Conservation (phyloP, 1,140 invertebrate genomes). For the Heliconius congener region DNA sequence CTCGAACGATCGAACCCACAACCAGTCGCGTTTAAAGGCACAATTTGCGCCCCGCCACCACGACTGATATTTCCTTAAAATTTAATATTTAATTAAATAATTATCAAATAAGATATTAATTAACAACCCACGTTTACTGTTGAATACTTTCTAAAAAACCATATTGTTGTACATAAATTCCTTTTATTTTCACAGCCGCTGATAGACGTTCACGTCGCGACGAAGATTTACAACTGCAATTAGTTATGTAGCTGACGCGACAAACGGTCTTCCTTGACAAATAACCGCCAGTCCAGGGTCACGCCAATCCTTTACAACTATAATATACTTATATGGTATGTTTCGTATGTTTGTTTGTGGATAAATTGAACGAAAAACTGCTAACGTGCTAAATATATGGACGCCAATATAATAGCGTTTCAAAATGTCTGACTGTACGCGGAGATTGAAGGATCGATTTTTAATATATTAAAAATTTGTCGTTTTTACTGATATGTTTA, state of each 20-base stretch:
- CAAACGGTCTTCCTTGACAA: slow-evolving; percentile 69
- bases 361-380: not conserved
- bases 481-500: no score
- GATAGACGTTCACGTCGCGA: slow-evolving; percentile 48
- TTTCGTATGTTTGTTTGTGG: not conserved
- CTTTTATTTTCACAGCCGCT: slow-evolving; percentile 25
- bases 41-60: no score
- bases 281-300: slow-evolving; percentile 53
- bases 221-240: slow-evolving; percentile 73
- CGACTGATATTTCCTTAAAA: no score
- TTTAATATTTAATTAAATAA: no score
- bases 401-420: not conserved
- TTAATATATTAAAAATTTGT: no score
- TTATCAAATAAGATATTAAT: not conserved
- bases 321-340: slow-evolving; percentile 50
- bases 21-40: no score
- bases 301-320: slow-evolving; percentile 55
- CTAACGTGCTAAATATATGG: not conserved
- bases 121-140: not conserved
- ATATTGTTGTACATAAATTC: slow-evolving; percentile 29
- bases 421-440: not conserved
- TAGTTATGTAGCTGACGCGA: slow-evolving; percentile 71
- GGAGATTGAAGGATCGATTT: not conserved
- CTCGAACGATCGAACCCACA: no score
- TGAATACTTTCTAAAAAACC: not conserved